A percentile compares a stretch with the other conserved stretches of the same genome.
phyloP scores from a whole-genome alignment of 2,888 invertebrate genomes.

The Phalera bucephala region DNA sequence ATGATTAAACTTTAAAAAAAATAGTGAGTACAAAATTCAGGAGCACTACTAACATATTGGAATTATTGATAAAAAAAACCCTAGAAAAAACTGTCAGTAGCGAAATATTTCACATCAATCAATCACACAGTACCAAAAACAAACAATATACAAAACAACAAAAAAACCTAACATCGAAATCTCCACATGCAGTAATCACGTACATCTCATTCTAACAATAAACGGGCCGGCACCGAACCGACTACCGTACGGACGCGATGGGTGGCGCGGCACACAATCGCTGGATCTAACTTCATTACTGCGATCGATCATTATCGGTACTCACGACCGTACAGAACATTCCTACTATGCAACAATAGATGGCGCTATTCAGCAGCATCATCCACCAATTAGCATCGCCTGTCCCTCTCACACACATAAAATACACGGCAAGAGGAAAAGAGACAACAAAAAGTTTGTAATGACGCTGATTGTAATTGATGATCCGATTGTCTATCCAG shows the following conservation, averaged over 20 bases:
- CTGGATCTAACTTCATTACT: conserved; percentile 73
- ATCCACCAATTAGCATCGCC: conserved; percentile 70
- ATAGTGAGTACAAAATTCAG: too few species aligned
- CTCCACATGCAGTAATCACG: conserved; percentile 42
- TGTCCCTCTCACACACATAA: conserved; percentile 36
- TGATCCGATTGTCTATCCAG: conserved; percentile 74
- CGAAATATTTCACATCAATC: background rate
- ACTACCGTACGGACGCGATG: conserved; percentile 75
- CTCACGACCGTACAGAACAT: conserved; percentile 71
- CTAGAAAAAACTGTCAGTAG: too few species aligned
- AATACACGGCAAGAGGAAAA: conserved; percentile 21
- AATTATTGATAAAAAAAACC: too few species aligned
- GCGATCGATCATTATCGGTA: conserved; percentile 71
- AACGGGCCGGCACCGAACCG: conserved; percentile 48
- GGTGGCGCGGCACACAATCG: conserved; percentile 64
- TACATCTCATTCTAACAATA: conserved; percentile 56
- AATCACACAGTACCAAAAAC: conserved; percentile 1
- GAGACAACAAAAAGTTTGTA: conserved; percentile 52
- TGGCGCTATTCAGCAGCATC: conserved; percentile 79
- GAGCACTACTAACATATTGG: too few species aligned
- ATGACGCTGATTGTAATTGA: conserved; percentile 79
- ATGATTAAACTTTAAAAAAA: too few species aligned
- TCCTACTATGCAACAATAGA: conserved; percentile 80
- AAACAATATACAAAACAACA: conserved; percentile 1
- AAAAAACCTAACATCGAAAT: background rate